Conservation (phyloP, 1,140 invertebrate species). For the Apis mellifera region Amel_HAv3.1 CM009936.2:4181001-4181500, state of each 20-base stretch:
- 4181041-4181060: background rate
- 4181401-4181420: conserved; percentile 31
- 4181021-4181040: background rate
- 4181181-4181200: no score
- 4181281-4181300: background rate
- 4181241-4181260: background rate
- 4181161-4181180: no score
- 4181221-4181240: no score
- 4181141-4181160: background rate
- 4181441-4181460: conserved; percentile 32
- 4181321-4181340: background rate
- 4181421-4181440: conserved; percentile 37
- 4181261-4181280: background rate
- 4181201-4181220: no score
- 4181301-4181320: background rate
- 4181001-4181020: background rate
- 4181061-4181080: background rate
- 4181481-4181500: conserved; percentile 37
- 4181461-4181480: conserved; percentile 43
- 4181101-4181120: background rate
- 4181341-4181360: background rate
- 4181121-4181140: background rate
- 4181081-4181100: background rate
- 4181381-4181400: conserved; percentile 2
- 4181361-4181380: background rate